Percentiles rank a stretch among this genome's conserved stretches.
phyloP scores from a whole-genome alignment of 2,797 vertebrate species.

The Phyllotis vaccarum region DNA sequence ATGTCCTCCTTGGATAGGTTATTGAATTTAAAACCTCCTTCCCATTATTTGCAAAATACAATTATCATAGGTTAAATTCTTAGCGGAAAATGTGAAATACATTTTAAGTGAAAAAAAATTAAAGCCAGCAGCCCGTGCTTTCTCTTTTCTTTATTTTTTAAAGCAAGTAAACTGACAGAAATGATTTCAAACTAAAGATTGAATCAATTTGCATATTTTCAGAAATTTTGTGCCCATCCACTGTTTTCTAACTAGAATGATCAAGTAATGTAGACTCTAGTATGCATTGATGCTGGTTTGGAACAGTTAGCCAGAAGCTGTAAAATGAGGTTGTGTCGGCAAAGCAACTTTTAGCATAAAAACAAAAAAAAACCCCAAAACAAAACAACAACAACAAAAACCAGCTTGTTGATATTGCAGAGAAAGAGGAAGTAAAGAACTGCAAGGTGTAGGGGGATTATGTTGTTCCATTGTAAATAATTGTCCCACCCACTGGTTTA shows the following conservation, averaged over 20 bases:
- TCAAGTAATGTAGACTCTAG: neutral
- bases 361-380: no score
- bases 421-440: neutral
- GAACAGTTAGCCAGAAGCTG: neutral
- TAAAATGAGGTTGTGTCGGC: neutral
- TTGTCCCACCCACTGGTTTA: no score
- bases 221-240: neutral
- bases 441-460: no score
- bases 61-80: conserved; percentile 20
- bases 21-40: conserved; percentile 37
- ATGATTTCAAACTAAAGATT: neutral
- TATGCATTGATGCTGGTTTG: neutral
- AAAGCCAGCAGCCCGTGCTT: neutral
- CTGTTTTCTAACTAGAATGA: neutral
- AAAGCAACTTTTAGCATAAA: neutral
- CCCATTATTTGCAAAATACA: conserved; percentile 17
- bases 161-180: neutral
- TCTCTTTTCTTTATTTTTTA: neutral
- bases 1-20: neutral
- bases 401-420: neutral
- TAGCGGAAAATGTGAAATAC: neutral
- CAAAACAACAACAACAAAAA: neutral
- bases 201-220: conserved; percentile 27
- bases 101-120: conserved; percentile 46
- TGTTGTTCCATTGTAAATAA: no score